Base-by-base conservation (phyloP, 1,140 invertebrate genomes). In the Thalassaphorura encarpata region DNA sequence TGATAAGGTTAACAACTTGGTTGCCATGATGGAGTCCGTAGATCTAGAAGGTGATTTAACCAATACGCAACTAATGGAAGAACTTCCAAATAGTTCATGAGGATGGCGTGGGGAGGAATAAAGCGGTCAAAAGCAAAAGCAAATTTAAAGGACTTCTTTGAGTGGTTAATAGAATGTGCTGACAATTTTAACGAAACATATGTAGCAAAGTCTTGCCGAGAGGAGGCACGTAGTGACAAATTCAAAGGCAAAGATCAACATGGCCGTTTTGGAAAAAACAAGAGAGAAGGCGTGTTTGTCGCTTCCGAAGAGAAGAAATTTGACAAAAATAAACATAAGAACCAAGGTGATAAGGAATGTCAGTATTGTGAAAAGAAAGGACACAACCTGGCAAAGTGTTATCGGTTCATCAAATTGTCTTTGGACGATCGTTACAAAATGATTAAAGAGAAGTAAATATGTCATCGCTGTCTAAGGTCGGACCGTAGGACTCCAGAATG, bases 11-110 rank as follows among this genome's bases (percentile, higher is more conserved):
- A 28, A 36, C 4, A 56, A 56, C 26, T 26, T 56, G 23, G 48
- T 52, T 6, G 19, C 27, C n/a, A 51, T 33, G 8, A 18, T 48
- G 19, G 19, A 27, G 16, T 6, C 54, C 8, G 39, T 50, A 23
- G 24, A 56, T 5, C 11, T 21, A 18, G n/a, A 27, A 3, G 11
- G 27, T 11, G 24, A 50, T 28, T 15, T 56, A 47, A 8, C 3
- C 2, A 56, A 56, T 45, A 46, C 54, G 6, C 18, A n/a, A 15
- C 23, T 56, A 5, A 3, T 51, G 8, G n/a, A 50, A 21, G 54
- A 56, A 43, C 39, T 56, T 2, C 28, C 18, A 15, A 23, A n/a
- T 3, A 56, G 51, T n/a, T 24, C 51, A 16, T 47, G 43, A 11
- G 39, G 18, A 16, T 55, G 16, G 31, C 21, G 8, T 55, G 54